phyloP scores from a whole-genome alignment of 1,140 invertebrate species.

The Campoletis sonorensis region DNA sequence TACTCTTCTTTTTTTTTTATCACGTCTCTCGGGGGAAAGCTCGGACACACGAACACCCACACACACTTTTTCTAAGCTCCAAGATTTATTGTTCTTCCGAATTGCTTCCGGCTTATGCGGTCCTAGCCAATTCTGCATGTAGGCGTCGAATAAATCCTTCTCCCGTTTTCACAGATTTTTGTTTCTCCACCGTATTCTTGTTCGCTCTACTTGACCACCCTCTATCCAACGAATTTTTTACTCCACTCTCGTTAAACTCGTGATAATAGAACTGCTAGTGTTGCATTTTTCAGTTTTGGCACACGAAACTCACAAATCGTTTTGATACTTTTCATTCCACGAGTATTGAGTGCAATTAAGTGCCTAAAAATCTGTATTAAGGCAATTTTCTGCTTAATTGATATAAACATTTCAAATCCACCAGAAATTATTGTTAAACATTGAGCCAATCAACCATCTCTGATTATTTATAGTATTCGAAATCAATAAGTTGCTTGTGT shows the following conservation, averaged over 20 bases:
- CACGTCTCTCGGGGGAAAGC: background rate
- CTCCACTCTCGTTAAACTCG: background rate
- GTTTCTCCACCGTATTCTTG: constrained; percentile 21
- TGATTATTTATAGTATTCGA: no score
- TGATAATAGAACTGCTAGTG: constrained; percentile 16
- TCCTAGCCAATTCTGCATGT: constrained; percentile 53
- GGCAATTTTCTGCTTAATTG: no score
- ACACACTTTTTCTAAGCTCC: constrained; percentile 48
- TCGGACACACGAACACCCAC: constrained; percentile 14
- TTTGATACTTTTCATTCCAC: background rate
- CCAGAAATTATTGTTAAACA: no score
- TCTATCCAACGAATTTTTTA: constrained; percentile 13
- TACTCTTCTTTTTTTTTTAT: background rate
- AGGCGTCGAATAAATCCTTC: constrained; percentile 49
- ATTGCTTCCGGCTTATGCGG: constrained; percentile 46
- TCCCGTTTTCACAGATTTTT: constrained; percentile 40
- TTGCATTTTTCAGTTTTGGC: background rate
- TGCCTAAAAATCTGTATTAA: no score
- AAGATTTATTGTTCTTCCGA: constrained; percentile 53
- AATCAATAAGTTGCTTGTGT: no score
- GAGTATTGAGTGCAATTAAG: background rate
- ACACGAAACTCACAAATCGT: background rate
- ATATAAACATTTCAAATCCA: no score
- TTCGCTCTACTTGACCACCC: constrained; percentile 4
- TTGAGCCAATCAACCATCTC: no score